Base-by-base conservation (phyloP, 2,113 vertebrate genomes). In the Astatoreochromis straeleni region DNA sequence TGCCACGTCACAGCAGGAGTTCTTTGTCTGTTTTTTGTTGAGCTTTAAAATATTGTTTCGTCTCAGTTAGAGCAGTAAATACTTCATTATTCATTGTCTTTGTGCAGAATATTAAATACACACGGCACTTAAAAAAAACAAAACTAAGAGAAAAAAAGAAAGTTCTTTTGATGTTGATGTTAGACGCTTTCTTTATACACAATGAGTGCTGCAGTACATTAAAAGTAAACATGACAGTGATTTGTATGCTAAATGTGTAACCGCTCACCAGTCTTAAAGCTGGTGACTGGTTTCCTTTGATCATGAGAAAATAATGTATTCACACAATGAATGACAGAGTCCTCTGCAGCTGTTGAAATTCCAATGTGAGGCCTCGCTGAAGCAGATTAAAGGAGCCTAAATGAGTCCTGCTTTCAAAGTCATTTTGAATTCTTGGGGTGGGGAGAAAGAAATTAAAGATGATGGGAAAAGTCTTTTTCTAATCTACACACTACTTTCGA, bases 41-140 rank as follows among this genome's bases (percentile, higher is more conserved):
- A 95, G 93, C 92, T 95, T 95, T 96, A 94, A 91, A 8, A 86
- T 93, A 85, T 85, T 24, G 54, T 89, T 92, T 91, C 60, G 87
- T 93, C 63, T 92, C 68, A 3, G 82, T 91, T 84, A 12, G 49
- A 89, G 80, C 31, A 26, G 19, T 86, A 80, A 93, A 89, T 91
- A 89, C 84, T 85, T 89, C 45, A 80, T 82, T 26, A 19, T 63
- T 86, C 26, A 31, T 85, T 80, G 85, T 93, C 85, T 91, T 63
- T 91, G 91, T 94, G 85, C 80, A 85, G 58, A 94, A 87, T 81
- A 89, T 90, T 88, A 84, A 90, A 90, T 54, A 87, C 84, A 90
- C 78, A 45, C 70, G 73, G 89, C 93, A 90, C 88, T 91, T 91
- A 19, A 87, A 87, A 75, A 65, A 65, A 5, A 12, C 0, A 14